These are phyloP conservation scores for Chelonia mydas DNA, from an alignment of 2,797 vertebrate species.

Conservation along the genomic window DNA sequence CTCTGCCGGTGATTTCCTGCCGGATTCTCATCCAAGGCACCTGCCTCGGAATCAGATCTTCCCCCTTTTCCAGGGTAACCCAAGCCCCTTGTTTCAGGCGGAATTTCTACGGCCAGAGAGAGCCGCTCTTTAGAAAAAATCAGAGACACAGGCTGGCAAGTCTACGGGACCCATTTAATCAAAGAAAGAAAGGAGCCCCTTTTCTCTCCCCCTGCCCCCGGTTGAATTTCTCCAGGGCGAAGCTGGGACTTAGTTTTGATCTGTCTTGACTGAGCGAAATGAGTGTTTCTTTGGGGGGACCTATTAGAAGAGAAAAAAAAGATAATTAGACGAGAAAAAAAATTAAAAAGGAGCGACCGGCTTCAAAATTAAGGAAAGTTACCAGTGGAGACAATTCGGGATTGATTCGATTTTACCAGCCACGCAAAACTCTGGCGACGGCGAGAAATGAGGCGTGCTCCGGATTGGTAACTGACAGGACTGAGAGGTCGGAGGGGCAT, in stretches of 20 bases:
- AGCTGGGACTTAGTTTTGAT: background rate
- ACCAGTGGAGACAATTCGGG: background rate
- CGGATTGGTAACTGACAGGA: background rate
- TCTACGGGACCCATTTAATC: background rate
- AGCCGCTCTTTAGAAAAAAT: too few species aligned
- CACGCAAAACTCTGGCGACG: background rate
- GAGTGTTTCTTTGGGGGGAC: background rate
- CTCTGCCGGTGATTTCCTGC: background rate
- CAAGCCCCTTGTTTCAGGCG: background rate
- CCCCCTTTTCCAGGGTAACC: background rate
- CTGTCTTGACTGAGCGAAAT: background rate
- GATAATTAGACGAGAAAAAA: too few species aligned
- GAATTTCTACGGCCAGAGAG: too few species aligned
- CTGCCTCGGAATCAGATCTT: background rate
- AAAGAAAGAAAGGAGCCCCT: background rate
- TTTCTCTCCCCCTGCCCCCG: too few species aligned
- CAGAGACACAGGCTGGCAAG: background rate
- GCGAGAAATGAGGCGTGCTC: background rate
- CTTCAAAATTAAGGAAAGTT: background rate
- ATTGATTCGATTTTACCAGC: background rate
- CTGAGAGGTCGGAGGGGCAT: background rate
- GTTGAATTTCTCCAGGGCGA: background rate
- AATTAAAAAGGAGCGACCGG: too few species aligned
- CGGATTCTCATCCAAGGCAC: background rate
- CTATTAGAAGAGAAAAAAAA: too few species aligned